phyloP scores from a whole-genome alignment of 2,888 invertebrate species.

The Nymphalis urticae region DNA sequence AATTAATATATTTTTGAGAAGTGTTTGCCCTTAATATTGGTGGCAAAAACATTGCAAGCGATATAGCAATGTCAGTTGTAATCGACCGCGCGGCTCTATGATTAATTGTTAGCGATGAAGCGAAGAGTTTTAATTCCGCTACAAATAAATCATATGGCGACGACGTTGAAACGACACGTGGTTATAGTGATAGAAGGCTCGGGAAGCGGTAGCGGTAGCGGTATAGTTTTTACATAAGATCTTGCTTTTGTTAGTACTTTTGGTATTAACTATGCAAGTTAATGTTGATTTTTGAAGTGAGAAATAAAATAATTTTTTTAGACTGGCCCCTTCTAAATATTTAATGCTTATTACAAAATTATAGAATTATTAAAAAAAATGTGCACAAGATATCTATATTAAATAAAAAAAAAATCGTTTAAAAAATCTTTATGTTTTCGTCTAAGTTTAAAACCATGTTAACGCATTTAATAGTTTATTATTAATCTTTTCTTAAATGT shows the following conservation, averaged over 20 bases:
- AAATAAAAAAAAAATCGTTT: too few species aligned
- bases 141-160: constrained; percentile 23
- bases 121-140: constrained; percentile 10
- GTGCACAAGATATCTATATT: too few species aligned
- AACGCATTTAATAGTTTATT: too few species aligned
- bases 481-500: too few species aligned
- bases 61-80: constrained; percentile 53
- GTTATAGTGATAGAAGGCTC: not conserved
- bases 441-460: too few species aligned
- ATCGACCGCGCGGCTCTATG: constrained; percentile 53
- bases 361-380: too few species aligned
- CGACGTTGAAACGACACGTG: constrained; percentile 4
- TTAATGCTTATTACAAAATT: too few species aligned
- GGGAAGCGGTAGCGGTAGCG: not conserved
- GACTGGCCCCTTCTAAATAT: too few species aligned
- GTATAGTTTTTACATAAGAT: not conserved
- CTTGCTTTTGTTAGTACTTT: not conserved
- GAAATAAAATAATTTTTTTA: too few species aligned
- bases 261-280: not conserved
- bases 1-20: not conserved
- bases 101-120: constrained; percentile 53
- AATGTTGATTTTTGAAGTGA: too few species aligned
- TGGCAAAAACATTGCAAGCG: constrained; percentile 9
- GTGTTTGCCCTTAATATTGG: not conserved
- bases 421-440: too few species aligned